Base-by-base conservation (phyloP, 2,888 invertebrate genomes). In the Dryobotodes eremita region DNA sequence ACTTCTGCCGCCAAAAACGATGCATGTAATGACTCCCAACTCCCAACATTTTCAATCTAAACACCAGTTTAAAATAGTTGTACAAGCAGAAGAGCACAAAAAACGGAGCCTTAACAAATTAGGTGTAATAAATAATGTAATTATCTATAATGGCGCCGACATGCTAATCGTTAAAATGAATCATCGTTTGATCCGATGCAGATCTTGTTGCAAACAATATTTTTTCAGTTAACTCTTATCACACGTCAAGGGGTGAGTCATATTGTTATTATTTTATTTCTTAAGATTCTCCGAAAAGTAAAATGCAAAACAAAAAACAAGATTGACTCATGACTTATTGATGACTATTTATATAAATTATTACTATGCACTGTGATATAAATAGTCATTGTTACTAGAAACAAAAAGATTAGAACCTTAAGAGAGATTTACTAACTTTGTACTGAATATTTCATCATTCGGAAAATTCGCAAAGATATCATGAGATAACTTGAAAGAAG, bases 191-290 rank as follows among this genome's bases (percentile, higher is more conserved):
- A 83, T 83, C 64, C 6, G 75, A 83, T 84, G 86, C 83, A 84
- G 70, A 83, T 86, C 78, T 79, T 72, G 69, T 82, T 77, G 83
- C 77, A 82, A 85, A 82, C 53, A 77, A 71, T 61, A 82, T 71
- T 80, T 71, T 68, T 59, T 75, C 70, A 73, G 70, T 83, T 71
- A 7, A 53, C 59, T 71, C 59, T 86, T 83, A 87, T 86, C 82
- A 75, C 68, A 59, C 72, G 71, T 64, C 46, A 61, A 84, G 62
- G 64, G 53, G 46, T 87, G 87, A 88, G 31, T 88, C 87, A 88
- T 55, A 10, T 66, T 53, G 50, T 61, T 77, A 77, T 59, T 84
- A n/a, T 77, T 59, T 78, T 17, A 50, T 86, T 79, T 79, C 48
- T 68, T 71, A 74, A 65, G 61, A 65, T 84, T 80, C 84, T 31